Base-by-base conservation (phyloP, 2,797 vertebrate genomes). In the Gymnoscopelus microlampas region DNA sequence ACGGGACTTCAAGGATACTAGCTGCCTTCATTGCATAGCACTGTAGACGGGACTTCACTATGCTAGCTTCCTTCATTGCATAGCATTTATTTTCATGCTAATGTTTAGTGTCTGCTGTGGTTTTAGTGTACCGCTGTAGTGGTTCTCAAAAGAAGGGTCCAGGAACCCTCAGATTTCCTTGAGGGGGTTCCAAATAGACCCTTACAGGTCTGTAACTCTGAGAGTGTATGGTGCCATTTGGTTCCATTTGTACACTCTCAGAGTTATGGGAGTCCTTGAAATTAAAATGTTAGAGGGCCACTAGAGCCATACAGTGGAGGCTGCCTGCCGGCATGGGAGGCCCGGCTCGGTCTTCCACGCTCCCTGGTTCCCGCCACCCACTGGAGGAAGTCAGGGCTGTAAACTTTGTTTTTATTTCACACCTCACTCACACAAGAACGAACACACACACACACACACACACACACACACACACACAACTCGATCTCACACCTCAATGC, bases 341-440 rank as follows among this genome's bases (percentile, higher is more conserved):
- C n/a, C 15, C 7, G 39, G 39, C 63, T 78, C 35, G 24, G 47
- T 66, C 79, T 75, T 44, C 61, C 35, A n/a, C 13, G 1, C n/a
- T 60, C 49, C 32, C 62, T 48, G 65, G 75, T 89, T 86, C 83
- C 74, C 74, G 32, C 77, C 83, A 71, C 35, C 70, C 73, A 26
- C 24, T 69, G 60, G 79, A 93, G 92, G 91, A 93, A 93, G 88
- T 90, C 59, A 1, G 61, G 82, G 88, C 78, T 83, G 76, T 93
- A 89, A 94, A 91, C 50, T 39, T 15, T 23, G 60, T 85, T 91
- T 91, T 89, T 87, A 90, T 87, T 85, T 92, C 87, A 85, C 82
- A 68, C 91, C 76, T 70, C 68, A 26, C 69, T 62, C 65, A 56
- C 74, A 44, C 26, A 39, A 35, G 15, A 13, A 81, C 88, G 24